phyloP scores from a whole-genome alignment of 2,888 invertebrate genomes.

The Bruchidius siliquastri region DNA sequence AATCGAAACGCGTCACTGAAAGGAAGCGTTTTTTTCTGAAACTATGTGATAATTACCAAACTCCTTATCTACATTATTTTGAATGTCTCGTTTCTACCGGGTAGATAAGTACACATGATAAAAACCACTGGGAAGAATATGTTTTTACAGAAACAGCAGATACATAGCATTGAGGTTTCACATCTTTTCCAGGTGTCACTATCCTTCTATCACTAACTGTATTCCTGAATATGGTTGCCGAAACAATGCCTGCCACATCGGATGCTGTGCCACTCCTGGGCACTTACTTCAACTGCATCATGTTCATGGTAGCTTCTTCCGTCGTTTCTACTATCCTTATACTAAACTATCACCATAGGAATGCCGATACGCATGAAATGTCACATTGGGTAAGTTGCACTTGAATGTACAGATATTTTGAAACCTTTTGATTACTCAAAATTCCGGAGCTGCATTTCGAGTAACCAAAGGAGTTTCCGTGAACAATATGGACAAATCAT shows the following conservation, averaged over 20 bases:
- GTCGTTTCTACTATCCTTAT: conserved; percentile 97
- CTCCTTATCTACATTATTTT: too few species aligned
- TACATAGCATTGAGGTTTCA: not conserved
- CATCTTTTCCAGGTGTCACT: conserved; percentile 62
- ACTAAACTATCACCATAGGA: conserved; percentile 96
- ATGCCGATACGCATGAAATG: conserved; percentile 95
- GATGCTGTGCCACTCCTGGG: conserved; percentile 87
- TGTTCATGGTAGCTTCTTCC: conserved; percentile 99
- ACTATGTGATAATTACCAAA: too few species aligned
- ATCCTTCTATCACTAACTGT: conserved; percentile 96
- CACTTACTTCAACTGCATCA: conserved; percentile 98
- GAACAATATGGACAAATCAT: too few species aligned
- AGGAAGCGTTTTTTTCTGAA: too few species aligned
- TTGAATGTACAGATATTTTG: not conserved
- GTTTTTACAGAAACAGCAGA: too few species aligned
- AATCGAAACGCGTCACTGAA: too few species aligned
- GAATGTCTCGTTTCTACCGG: too few species aligned
- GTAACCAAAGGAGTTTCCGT: too few species aligned
- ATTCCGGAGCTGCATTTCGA: too few species aligned
- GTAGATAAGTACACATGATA: too few species aligned
- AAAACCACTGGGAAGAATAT: too few species aligned
- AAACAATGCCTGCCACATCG: conserved; percentile 97
- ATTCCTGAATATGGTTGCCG: conserved; percentile 97
- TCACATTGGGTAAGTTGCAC: conserved; percentile 83
- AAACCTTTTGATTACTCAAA: too few species aligned